Percentiles rank a stretch among this genome's conserved stretches.
Conservation (phyloP, 2,113 vertebrate species). For the Ginglymostoma cirratum region DNA sequence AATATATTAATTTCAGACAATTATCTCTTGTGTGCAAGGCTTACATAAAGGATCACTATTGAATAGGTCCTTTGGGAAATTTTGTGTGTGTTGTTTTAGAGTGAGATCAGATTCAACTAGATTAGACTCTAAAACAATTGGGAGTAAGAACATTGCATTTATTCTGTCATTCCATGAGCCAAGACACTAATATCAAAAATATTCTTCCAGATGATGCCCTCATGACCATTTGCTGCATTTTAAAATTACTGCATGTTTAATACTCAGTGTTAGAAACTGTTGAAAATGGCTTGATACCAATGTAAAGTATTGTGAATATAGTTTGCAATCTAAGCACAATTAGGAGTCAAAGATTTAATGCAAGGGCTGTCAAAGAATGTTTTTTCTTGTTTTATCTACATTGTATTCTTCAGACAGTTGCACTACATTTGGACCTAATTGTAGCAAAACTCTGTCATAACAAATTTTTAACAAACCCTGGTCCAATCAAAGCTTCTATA, state of each 20-base stretch:
- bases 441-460: slow-evolving; percentile 19
- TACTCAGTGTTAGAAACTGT: neutral
- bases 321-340: neutral
- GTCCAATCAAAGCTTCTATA: slow-evolving; percentile 2
- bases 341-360: slow-evolving; percentile 29
- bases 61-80: neutral
- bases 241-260: neutral
- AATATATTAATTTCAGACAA: neutral
- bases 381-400: neutral
- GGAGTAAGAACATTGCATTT: neutral
- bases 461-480: slow-evolving; percentile 3
- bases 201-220: neutral
- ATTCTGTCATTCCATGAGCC: no score
- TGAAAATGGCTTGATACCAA: neutral
- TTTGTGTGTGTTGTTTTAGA: neutral
- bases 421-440: neutral
- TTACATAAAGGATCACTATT: neutral
- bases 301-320: neutral
- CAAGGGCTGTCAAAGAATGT: neutral
- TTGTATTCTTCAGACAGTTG: slow-evolving; percentile 1
- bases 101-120: neutral
- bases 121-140: neutral
- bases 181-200: neutral
- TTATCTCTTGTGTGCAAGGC: neutral
- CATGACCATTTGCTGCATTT: neutral